A percentile compares a stretch with the other conserved stretches of the same genome.
Evolutionary conservation across 2,797 vertebrate species (phyloP).

Genomic region (Anguilla megastoma): DNA sequence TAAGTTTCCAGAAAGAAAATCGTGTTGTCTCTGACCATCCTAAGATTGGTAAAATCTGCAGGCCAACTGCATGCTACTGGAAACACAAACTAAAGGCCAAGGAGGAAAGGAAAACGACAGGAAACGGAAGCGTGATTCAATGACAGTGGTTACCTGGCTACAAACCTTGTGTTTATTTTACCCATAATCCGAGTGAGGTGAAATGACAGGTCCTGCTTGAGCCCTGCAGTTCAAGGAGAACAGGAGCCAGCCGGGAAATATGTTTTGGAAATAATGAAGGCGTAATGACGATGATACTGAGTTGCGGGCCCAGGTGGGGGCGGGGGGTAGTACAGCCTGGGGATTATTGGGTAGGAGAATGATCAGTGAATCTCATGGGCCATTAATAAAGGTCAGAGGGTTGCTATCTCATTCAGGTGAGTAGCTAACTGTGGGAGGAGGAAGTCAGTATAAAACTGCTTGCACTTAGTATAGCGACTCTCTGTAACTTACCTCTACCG

Average conservation of each 20-base stretch:
- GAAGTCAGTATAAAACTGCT: conserved; percentile 64
- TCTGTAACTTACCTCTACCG: conserved; percentile 35
- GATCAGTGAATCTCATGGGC: conserved; percentile 54
- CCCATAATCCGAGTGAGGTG: conserved; percentile 7
- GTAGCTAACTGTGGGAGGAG: conserved; percentile 30
- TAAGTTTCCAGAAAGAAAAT: background rate
- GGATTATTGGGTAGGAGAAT: conserved; percentile 61
- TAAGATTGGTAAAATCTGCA: background rate
- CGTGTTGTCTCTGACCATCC: background rate
- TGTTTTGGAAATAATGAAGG: conserved; percentile 33
- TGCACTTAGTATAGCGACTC: conserved; percentile 27
- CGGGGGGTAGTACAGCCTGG: conserved; percentile 49
- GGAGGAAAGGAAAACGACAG: background rate
- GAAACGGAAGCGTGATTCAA: background rate
- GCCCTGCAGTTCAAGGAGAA: background rate
- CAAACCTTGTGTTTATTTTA: conserved; percentile 23
- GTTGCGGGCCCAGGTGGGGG: conserved; percentile 40
- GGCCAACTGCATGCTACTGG: background rate
- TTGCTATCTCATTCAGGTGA: conserved; percentile 59
- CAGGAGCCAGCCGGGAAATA: background rate
- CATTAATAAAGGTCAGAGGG: conserved; percentile 61
- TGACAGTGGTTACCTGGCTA: conserved; percentile 12
- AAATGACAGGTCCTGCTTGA: background rate
- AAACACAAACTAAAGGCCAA: background rate
- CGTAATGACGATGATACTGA: conserved; percentile 48